A percentile compares a stretch with the other conserved stretches of the same genome.
These are phyloP conservation scores for Euplagia quadripunctaria DNA, from an alignment of 2,888 invertebrate genomes.

Conservation along the genomic window DNA sequence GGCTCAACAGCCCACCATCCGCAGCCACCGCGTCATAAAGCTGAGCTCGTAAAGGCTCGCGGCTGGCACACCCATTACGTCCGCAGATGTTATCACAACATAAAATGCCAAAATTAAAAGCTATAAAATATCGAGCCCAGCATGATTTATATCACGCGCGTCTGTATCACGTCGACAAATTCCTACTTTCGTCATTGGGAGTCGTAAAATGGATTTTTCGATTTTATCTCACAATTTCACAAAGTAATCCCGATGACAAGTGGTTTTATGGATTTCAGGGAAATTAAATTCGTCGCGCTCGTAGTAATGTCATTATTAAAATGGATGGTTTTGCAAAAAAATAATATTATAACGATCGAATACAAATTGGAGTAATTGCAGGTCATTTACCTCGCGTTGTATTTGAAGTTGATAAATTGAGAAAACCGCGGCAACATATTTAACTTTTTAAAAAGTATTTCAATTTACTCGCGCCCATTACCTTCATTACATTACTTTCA, in stretches of 20 bases:
- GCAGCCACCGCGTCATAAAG: constrained; percentile 60
- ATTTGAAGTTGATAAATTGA: not conserved
- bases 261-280: constrained; percentile 42
- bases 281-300: constrained; percentile 38
- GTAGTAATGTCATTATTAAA: constrained; percentile 27
- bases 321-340: constrained; percentile 18
- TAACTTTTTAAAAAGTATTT: constrained; percentile 30
- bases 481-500: constrained; percentile 31
- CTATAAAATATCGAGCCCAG: constrained; percentile 76
- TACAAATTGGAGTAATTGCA: constrained; percentile 16
- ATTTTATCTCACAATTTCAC: constrained; percentile 52
- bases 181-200: constrained; percentile 65
- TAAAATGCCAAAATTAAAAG: constrained; percentile 83
- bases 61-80: constrained; percentile 69
- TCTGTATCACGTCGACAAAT: constrained; percentile 65
- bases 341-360: constrained; percentile 7
- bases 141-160: constrained; percentile 75
- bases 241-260: constrained; percentile 44
- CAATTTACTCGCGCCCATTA: constrained; percentile 30
- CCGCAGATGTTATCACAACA: constrained; percentile 82
- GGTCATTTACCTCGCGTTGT: not conserved
- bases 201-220: constrained; percentile 64
- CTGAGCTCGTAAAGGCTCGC: constrained; percentile 70
- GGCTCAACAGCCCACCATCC: constrained; percentile 25
- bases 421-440: constrained; percentile 24